These are phyloP conservation scores for Eupithecia dodoneata DNA, from an alignment of 2,888 invertebrate species.

Conservation along the genomic window DNA sequence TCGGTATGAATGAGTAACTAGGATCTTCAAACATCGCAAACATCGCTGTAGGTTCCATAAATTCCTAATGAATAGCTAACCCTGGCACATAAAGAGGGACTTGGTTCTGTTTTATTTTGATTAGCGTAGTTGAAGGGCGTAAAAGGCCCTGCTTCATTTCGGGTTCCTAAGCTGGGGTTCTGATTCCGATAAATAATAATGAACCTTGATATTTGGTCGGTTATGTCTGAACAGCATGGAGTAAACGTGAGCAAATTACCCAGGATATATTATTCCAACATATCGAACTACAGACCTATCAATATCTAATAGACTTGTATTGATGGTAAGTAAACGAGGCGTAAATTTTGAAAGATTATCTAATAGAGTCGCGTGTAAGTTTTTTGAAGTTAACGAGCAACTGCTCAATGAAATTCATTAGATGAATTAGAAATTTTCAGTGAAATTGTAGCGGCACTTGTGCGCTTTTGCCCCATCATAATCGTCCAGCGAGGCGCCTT, in stretches of 20 bases:
- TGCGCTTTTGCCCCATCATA: too few relatives aligned
- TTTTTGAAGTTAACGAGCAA: neutral
- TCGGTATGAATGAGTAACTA: constrained; percentile 51
- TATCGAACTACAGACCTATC: neutral
- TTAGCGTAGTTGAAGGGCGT: neutral
- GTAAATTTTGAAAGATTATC: neutral
- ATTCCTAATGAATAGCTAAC: constrained; percentile 25
- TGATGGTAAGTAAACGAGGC: neutral
- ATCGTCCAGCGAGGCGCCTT: too few relatives aligned
- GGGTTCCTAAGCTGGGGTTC: neutral
- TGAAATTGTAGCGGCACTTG: neutral
- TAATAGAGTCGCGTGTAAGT: neutral
- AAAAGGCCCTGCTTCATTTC: neutral
- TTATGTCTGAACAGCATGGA: neutral
- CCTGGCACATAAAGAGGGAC: constrained; percentile 4
- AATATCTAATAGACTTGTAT: neutral
- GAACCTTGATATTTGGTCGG: neutral
- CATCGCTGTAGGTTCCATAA: constrained; percentile 25
- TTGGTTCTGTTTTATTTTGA: neutral
- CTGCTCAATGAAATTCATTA: neutral
- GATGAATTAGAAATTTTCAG: neutral
- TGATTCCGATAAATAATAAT: constrained; percentile 4
- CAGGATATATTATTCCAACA: neutral
- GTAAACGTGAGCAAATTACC: neutral
- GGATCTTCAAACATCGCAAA: constrained; percentile 15